phyloP scores from a whole-genome alignment of 2,113 vertebrate genomes.

The Esox niger region DNA sequence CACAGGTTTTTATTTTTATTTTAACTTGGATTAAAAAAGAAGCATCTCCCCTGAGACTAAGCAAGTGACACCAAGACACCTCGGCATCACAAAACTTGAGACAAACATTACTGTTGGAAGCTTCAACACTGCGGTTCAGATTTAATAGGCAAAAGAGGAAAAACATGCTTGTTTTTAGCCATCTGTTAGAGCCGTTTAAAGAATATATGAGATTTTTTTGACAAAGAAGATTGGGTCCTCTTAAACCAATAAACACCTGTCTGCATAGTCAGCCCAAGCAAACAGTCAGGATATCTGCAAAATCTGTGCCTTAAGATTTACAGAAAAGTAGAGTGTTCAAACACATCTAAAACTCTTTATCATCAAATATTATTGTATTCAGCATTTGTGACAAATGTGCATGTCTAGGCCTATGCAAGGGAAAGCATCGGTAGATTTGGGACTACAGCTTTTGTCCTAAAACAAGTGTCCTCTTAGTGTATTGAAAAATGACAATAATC shows the following conservation, averaged over 20 bases:
- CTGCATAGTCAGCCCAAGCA: not conserved
- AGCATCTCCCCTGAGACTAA: conserved; percentile 23
- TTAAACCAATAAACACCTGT: conserved; percentile 44
- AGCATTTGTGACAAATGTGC: not conserved
- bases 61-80: conserved; percentile 41
- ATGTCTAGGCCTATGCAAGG: not conserved
- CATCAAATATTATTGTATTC: no score
- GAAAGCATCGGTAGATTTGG: not conserved
- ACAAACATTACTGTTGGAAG: conserved; percentile 45
- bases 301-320: no score
- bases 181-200: conserved; percentile 54
- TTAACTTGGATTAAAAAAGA: conserved; percentile 22
- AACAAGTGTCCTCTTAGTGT: no score
- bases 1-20: conserved; percentile 42
- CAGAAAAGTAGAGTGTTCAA: no score
- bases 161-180: conserved; percentile 38
- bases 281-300: not conserved
- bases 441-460: not conserved
- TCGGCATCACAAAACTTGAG: conserved; percentile 35
- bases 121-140: conserved; percentile 37
- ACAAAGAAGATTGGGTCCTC: conserved; percentile 29
- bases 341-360: no score
- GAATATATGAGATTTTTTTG: conserved; percentile 23
- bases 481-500: no score
- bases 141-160: conserved; percentile 27